These are phyloP conservation scores for Phengaris arion DNA, from an alignment of 2,888 invertebrate species.

Conservation along the genomic window DNA sequence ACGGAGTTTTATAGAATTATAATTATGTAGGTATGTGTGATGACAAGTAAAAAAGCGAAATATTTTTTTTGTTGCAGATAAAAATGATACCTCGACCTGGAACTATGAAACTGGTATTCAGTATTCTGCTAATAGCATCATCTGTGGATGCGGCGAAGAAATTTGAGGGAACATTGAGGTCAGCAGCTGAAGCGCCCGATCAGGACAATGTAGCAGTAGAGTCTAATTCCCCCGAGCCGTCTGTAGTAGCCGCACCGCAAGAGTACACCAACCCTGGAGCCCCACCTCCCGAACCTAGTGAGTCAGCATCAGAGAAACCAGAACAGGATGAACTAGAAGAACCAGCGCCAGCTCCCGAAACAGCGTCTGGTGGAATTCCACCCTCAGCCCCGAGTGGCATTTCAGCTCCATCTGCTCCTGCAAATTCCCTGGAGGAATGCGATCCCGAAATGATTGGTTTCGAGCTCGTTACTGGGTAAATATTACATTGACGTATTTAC, in stretches of 20 bases:
- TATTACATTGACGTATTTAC: constrained; percentile 7
- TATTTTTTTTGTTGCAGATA: constrained; percentile 35
- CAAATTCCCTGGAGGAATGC: constrained; percentile 85
- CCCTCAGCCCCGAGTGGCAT: constrained; percentile 73
- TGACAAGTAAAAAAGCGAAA: neutral
- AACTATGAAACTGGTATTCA: constrained; percentile 71
- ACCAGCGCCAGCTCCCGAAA: constrained; percentile 62
- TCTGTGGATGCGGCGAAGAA: constrained; percentile 72
- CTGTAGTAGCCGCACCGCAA: constrained; percentile 68
- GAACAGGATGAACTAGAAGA: constrained; percentile 41
- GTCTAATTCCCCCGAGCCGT: constrained; percentile 67
- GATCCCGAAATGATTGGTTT: constrained; percentile 94
- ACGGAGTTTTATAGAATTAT: constrained; percentile 2
- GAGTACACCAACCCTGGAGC: constrained; percentile 69
- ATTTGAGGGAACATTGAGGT: constrained; percentile 71
- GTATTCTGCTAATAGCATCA: constrained; percentile 68
- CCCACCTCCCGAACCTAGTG: constrained; percentile 52
- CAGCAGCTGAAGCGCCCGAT: constrained; percentile 72
- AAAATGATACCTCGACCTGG: constrained; percentile 70
- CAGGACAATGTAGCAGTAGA: constrained; percentile 74
- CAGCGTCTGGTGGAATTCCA: constrained; percentile 68
- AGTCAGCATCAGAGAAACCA: constrained; percentile 48
- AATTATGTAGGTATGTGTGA: constrained; percentile 1
- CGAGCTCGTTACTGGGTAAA: constrained; percentile 91
- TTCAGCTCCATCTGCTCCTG: constrained; percentile 77